A percentile compares a stretch with the other conserved stretches of the same genome.
These are phyloP conservation scores for Chloromyia formosa DNA, from an alignment of 2,888 invertebrate species.

Conservation along the genomic window DNA sequence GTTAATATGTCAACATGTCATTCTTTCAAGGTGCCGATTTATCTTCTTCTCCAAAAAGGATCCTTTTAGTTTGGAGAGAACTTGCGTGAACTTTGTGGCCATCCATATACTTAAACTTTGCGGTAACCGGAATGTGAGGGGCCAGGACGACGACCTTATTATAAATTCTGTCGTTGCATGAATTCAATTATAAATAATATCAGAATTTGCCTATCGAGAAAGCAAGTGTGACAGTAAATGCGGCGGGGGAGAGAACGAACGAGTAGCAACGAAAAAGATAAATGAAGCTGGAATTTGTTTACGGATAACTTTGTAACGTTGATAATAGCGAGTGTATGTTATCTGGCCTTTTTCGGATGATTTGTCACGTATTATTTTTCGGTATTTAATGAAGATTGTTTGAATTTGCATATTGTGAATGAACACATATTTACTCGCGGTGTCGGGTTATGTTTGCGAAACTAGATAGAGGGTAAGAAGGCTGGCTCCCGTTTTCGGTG, in stretches of 20 bases:
- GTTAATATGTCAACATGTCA: constrained; percentile 25
- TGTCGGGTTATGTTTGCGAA: no score
- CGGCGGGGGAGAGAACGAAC: no score
- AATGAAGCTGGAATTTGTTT: constrained; percentile 10
- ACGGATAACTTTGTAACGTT: neutral
- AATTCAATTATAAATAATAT: constrained; percentile 37
- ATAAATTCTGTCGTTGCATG: constrained; percentile 12
- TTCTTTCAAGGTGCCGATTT: constrained; percentile 23
- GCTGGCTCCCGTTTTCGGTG: no score
- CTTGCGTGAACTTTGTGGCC: neutral
- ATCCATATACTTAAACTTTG: neutral
- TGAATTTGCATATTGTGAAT: neutral
- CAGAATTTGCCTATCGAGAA: neutral
- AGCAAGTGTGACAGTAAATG: no score
- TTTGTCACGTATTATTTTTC: constrained; percentile 24
- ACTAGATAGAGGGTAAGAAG: no score
- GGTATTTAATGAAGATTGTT: constrained; percentile 12
- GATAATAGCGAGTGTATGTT: neutral
- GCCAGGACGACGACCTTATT: constrained; percentile 19
- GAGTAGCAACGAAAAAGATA: neutral
- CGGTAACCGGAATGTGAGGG: neutral
- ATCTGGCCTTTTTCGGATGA: constrained; percentile 13
- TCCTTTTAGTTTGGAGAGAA: neutral
- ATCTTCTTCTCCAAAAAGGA: constrained; percentile 6
- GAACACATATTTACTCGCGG: no score